These are phyloP conservation scores for Atherinosoma microstoma DNA, from an alignment of 2,797 vertebrate species.

Conservation along the genomic window DNA sequence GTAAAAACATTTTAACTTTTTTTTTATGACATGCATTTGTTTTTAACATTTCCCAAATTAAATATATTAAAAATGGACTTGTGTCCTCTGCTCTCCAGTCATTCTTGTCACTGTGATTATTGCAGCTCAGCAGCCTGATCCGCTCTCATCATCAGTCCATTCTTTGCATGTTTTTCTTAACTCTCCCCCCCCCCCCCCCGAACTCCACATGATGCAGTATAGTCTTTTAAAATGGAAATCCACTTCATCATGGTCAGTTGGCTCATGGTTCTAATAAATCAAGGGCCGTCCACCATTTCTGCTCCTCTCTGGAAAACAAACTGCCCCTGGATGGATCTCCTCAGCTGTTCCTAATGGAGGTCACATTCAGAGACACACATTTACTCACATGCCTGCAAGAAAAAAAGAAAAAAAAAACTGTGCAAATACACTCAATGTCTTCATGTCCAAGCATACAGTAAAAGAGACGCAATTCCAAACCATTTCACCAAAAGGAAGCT, in stretches of 20 bases:
- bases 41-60: constrained; percentile 18
- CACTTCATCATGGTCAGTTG: constrained; percentile 86
- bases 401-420: neutral
- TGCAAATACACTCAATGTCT: constrained; percentile 40
- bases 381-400: constrained; percentile 33
- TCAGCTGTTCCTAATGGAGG: constrained; percentile 83
- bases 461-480: constrained; percentile 18
- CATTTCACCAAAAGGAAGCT: neutral
- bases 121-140: constrained; percentile 23
- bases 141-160: constrained; percentile 20
- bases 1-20: constrained; percentile 8
- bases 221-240: constrained; percentile 86
- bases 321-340: constrained; percentile 75
- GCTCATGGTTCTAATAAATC: constrained; percentile 84
- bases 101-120: neutral
- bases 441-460: neutral
- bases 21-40: neutral
- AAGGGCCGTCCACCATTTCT: constrained; percentile 73
- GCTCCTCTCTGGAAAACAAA: constrained; percentile 84
- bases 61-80: neutral
- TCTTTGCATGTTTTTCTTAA: constrained; percentile 27
- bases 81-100: neutral
- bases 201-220: constrained; percentile 76
- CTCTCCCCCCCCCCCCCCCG: constrained; percentile 19
- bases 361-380: constrained; percentile 78